These are phyloP conservation scores for Glossophaga mutica DNA, from an alignment of 2,797 vertebrate species.

Conservation along the genomic window DNA sequence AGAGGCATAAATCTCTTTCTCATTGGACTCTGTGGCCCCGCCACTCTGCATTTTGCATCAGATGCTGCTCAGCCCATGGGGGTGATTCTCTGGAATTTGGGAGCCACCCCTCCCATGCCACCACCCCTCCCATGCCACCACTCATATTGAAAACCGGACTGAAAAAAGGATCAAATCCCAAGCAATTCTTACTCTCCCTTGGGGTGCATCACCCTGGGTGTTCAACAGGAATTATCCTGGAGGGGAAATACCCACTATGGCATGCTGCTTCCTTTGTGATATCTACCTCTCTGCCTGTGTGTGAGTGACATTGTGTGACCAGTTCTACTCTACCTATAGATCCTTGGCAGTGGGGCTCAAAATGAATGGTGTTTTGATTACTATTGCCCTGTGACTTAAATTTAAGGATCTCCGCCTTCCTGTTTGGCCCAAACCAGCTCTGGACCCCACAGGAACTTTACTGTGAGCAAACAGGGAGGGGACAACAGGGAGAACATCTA, in stretches of 20 bases:
- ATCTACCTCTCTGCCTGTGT: background rate
- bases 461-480: background rate
- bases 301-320: background rate
- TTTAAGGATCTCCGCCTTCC: background rate
- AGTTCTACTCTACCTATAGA: background rate
- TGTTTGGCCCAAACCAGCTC: background rate
- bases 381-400: background rate
- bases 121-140: background rate
- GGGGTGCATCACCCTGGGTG: background rate
- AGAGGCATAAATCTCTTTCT: constrained; percentile 81
- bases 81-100: background rate
- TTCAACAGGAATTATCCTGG: background rate
- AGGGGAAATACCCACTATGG: background rate
- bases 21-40: background rate
- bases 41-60: constrained; percentile 51
- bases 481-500: background rate
- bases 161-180: background rate
- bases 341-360: background rate
- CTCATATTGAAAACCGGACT: background rate
- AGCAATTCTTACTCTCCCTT: background rate
- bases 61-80: constrained; percentile 1
- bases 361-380: background rate
- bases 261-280: background rate
- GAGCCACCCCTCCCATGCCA: background rate
- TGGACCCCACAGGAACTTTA: background rate